Evolutionary conservation across 2,797 vertebrate genomes (phyloP).

Genomic region (Rhinogobio ventralis): DNA sequence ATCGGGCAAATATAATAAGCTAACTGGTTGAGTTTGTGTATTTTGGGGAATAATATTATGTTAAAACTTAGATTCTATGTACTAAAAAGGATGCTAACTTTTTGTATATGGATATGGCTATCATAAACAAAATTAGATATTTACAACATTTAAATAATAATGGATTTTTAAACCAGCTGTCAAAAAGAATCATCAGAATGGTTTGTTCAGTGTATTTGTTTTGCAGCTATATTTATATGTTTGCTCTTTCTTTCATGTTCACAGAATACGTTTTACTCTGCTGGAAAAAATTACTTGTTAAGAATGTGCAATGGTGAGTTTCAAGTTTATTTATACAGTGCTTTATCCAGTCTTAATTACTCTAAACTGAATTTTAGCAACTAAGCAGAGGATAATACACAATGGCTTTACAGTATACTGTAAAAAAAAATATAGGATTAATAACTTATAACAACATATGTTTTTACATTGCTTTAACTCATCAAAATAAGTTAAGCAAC

Average conservation of each 20-base stretch:
- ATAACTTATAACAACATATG: no score
- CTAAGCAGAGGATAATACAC: neutral
- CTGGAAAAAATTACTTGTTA: conserved; percentile 97
- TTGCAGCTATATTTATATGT: neutral
- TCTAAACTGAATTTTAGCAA: neutral
- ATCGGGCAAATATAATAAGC: neutral
- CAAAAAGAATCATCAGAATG: neutral
- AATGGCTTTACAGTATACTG: neutral
- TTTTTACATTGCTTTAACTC: neutral
- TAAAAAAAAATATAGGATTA: no score
- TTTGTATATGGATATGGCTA: neutral
- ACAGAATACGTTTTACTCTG: conserved; percentile 95
- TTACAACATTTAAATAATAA: neutral
- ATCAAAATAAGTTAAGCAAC: neutral
- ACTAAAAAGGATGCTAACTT: neutral
- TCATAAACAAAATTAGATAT: neutral
- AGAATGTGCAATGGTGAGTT: conserved; percentile 98
- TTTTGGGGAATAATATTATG: neutral
- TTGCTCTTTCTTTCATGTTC: conserved; percentile 57
- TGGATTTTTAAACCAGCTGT: neutral
- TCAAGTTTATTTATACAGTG: neutral
- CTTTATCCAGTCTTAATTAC: neutral
- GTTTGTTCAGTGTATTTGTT: neutral
- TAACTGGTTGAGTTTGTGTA: neutral
- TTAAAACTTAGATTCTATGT: neutral